phyloP scores from a whole-genome alignment of 2,888 invertebrate species.

The Trachelus troglodyta region DNA sequence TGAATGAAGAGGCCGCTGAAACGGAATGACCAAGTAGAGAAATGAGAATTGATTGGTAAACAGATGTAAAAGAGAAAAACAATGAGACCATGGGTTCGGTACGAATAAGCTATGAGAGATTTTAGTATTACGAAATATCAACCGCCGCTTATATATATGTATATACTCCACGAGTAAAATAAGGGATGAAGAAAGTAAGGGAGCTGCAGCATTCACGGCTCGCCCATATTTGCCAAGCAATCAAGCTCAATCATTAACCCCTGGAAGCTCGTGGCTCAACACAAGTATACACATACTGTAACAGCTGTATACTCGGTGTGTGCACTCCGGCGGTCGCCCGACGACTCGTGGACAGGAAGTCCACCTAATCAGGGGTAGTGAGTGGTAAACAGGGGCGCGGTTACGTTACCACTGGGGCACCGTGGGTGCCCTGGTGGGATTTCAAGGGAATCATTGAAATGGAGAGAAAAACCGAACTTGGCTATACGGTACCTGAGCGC shows the following conservation, averaged over 20 bases:
- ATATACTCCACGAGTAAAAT: neutral
- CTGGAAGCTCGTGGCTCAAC: conserved; percentile 37
- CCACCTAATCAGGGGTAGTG: conserved; percentile 66
- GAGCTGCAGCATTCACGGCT: conserved; percentile 44
- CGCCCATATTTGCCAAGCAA: conserved; percentile 65
- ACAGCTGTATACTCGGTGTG: neutral
- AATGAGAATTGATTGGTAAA: conserved; percentile 20
- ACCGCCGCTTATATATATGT: neutral
- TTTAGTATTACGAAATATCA: neutral
- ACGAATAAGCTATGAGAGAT: neutral
- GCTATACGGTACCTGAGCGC: neutral
- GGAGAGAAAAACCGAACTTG: conserved; percentile 15
- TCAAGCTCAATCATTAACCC: conserved; percentile 66
- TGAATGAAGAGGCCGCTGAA: neutral
- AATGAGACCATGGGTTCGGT: neutral
- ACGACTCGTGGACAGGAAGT: conserved; percentile 63
- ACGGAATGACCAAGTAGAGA: neutral
- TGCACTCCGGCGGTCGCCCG: conserved; percentile 14
- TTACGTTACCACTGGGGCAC: conserved; percentile 41
- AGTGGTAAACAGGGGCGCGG: conserved; percentile 67
- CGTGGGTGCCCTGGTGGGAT: conserved; percentile 45
- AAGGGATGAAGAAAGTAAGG: conserved; percentile 22
- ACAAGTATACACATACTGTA: conserved; percentile 17
- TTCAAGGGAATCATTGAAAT: conserved; percentile 37
- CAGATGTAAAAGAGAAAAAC: conserved; percentile 9